phyloP scores from a whole-genome alignment of 2,888 invertebrate species.

The Mythimna pallens region DNA sequence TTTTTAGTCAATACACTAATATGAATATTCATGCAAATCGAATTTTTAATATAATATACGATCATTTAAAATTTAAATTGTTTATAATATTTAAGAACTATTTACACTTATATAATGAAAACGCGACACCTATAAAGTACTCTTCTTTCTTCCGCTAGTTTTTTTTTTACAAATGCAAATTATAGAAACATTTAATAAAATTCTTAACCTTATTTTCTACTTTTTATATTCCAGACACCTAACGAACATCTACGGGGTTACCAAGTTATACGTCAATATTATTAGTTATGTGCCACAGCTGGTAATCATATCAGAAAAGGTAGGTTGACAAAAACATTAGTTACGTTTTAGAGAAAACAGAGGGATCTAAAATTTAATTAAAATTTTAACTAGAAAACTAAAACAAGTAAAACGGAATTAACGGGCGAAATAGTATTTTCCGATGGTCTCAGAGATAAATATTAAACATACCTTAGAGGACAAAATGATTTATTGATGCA shows the following conservation, averaged over 20 bases:
- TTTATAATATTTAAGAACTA: slow-evolving; percentile 33
- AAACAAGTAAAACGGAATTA: neutral
- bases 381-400: neutral
- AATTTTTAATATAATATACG: slow-evolving; percentile 39
- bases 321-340: slow-evolving; percentile 9
- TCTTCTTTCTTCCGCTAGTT: slow-evolving; percentile 7
- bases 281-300: slow-evolving; percentile 10
- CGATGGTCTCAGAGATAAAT: slow-evolving; percentile 24
- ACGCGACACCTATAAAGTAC: slow-evolving; percentile 20
- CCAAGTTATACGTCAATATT: slow-evolving; percentile 19
- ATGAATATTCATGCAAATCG: slow-evolving; percentile 27
- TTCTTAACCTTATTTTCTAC: slow-evolving; percentile 40
- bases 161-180: slow-evolving; percentile 10
- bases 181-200: slow-evolving; percentile 43
- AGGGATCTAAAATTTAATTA: neutral
- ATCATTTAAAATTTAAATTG: slow-evolving; percentile 36
- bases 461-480: slow-evolving; percentile 3
- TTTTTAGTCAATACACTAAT: slow-evolving; percentile 58
- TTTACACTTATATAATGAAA: slow-evolving; percentile 14
- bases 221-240: slow-evolving; percentile 37
- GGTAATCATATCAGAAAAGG: neutral
- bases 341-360: neutral
- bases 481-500: slow-evolving; percentile 8
- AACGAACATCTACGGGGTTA: slow-evolving; percentile 20
- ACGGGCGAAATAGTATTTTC: neutral